These are phyloP conservation scores for Plotosus lineatus DNA, from an alignment of 2,113 vertebrate genomes.

Conservation along the genomic window DNA sequence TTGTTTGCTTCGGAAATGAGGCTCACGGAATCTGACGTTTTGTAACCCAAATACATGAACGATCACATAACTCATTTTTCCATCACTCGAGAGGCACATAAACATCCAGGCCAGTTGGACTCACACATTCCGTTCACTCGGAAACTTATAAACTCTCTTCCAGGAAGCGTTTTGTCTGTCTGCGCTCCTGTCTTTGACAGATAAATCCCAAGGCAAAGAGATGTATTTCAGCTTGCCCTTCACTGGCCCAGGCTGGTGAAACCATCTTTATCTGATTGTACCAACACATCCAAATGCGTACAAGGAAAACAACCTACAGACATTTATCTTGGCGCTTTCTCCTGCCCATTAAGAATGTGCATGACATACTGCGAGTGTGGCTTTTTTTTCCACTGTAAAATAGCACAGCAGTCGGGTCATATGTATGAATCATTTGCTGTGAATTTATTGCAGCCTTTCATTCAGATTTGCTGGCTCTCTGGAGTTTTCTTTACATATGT, in stretches of 20 bases:
- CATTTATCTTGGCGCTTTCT: slow-evolving; percentile 67
- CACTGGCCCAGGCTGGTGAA: slow-evolving; percentile 16
- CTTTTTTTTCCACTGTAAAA: slow-evolving; percentile 58
- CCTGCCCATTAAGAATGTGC: slow-evolving; percentile 57
- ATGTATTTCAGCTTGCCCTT: slow-evolving; percentile 12
- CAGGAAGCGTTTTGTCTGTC: slow-evolving; percentile 36
- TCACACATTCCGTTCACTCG: slow-evolving; percentile 5
- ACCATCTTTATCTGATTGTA: slow-evolving; percentile 45
- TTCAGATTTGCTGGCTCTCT: slow-evolving; percentile 4
- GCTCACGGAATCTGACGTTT: slow-evolving; percentile 15
- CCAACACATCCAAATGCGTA: slow-evolving; percentile 43
- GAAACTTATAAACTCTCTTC: slow-evolving; percentile 25
- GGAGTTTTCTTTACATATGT: slow-evolving; percentile 46
- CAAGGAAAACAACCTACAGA: slow-evolving; percentile 66
- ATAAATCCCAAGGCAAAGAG: slow-evolving; percentile 29
- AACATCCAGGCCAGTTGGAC: slow-evolving; percentile 35
- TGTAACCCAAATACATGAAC: slow-evolving; percentile 5
- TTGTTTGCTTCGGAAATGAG: slow-evolving; percentile 34
- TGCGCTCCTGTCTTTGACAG: slow-evolving; percentile 47
- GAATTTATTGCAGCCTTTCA: slow-evolving; percentile 59
- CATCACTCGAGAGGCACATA: slow-evolving; percentile 15
- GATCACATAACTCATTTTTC: slow-evolving; percentile 35
- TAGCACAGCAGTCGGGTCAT: slow-evolving; percentile 65
- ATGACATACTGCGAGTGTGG: slow-evolving; percentile 62
- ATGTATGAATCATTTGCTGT: slow-evolving; percentile 56